Conservation (phyloP, 2,797 vertebrate species). For the Sparidentex hasta region DNA sequence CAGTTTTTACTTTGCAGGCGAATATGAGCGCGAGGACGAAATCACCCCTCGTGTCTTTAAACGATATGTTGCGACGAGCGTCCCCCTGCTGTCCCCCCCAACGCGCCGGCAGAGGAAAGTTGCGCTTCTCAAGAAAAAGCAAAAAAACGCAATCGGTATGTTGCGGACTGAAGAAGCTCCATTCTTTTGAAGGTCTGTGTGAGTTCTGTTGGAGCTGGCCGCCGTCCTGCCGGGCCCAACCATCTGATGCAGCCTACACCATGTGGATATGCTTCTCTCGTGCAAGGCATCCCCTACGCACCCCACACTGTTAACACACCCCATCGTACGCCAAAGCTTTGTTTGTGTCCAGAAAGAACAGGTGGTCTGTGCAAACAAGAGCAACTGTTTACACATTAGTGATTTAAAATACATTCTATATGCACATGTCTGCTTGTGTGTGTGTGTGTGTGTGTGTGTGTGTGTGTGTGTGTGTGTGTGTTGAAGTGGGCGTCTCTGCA, state of each 20-base stretch:
- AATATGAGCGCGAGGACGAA: slow-evolving; percentile 21
- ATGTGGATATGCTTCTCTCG: slow-evolving; percentile 79
- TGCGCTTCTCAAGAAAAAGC: slow-evolving; percentile 59
- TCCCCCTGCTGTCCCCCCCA: slow-evolving; percentile 16
- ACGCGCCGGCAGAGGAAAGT: slow-evolving; percentile 40
- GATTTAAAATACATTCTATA: slow-evolving; percentile 83
- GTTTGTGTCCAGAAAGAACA: slow-evolving; percentile 86
- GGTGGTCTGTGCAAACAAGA: slow-evolving; percentile 86
- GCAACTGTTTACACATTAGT: slow-evolving; percentile 86
- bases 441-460: slow-evolving; percentile 20
- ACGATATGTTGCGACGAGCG: slow-evolving; percentile 20
- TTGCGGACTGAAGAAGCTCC: slow-evolving; percentile 55
- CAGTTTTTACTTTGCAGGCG: slow-evolving; percentile 19
- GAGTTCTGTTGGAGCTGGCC: slow-evolving; percentile 76
- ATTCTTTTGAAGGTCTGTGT: slow-evolving; percentile 65
- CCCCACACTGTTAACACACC: slow-evolving; percentile 79
- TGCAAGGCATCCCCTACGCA: slow-evolving; percentile 77
- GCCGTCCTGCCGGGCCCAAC: slow-evolving; percentile 80
- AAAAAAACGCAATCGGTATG: slow-evolving; percentile 63
- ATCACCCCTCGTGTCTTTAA: slow-evolving; percentile 16
- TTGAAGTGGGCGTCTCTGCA: slow-evolving; percentile 8
- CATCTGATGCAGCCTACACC: slow-evolving; percentile 82
- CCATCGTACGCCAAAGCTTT: slow-evolving; percentile 79
- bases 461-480: slow-evolving; percentile 23
- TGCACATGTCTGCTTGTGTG: slow-evolving; percentile 51